Conservation (phyloP, 2,888 invertebrate genomes). For the Kryphioiulus occultus region DNA sequence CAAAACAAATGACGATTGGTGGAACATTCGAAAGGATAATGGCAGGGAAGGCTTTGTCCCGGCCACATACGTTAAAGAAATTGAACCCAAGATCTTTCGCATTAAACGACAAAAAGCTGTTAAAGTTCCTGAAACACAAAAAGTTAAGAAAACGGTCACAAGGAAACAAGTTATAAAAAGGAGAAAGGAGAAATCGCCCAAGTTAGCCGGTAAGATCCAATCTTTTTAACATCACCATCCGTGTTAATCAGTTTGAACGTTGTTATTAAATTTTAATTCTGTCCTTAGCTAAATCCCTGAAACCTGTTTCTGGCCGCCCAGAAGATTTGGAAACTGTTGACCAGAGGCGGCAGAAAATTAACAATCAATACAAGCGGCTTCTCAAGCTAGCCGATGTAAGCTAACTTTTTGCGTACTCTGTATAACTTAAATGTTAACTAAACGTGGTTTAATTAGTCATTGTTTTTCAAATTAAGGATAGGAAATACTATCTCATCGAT, state of each 20-base stretch:
- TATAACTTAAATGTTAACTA: background rate
- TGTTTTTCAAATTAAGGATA: slow-evolving; percentile 65
- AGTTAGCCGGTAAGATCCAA: slow-evolving; percentile 38
- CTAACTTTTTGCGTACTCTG: slow-evolving; percentile 44
- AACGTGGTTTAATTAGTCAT: slow-evolving; percentile 7
- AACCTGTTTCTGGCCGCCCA: slow-evolving; percentile 20
- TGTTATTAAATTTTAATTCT: background rate
- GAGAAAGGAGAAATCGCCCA: slow-evolving; percentile 66
- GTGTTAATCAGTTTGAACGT: too few species aligned
- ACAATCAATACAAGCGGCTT: slow-evolving; percentile 81
- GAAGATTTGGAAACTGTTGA: slow-evolving; percentile 80
- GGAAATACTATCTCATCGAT: slow-evolving; percentile 87
- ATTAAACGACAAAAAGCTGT: slow-evolving; percentile 86
- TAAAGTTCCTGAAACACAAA: slow-evolving; percentile 81
- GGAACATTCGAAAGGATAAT: slow-evolving; percentile 94
- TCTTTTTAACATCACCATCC: background rate
- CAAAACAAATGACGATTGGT: slow-evolving; percentile 98
- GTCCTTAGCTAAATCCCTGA: slow-evolving; percentile 13
- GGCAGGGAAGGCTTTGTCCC: slow-evolving; percentile 97
- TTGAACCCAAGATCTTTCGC: slow-evolving; percentile 84
- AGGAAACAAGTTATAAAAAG: slow-evolving; percentile 86
- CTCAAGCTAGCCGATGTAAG: slow-evolving; percentile 74
- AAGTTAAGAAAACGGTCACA: slow-evolving; percentile 88
- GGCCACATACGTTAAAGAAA: slow-evolving; percentile 92
- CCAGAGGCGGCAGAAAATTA: slow-evolving; percentile 79